Evolutionary conservation across 2,113 vertebrate species (phyloP), one percentile per base, ranked within the genome.

Genomic region (Ammodytes marinus): DNA sequence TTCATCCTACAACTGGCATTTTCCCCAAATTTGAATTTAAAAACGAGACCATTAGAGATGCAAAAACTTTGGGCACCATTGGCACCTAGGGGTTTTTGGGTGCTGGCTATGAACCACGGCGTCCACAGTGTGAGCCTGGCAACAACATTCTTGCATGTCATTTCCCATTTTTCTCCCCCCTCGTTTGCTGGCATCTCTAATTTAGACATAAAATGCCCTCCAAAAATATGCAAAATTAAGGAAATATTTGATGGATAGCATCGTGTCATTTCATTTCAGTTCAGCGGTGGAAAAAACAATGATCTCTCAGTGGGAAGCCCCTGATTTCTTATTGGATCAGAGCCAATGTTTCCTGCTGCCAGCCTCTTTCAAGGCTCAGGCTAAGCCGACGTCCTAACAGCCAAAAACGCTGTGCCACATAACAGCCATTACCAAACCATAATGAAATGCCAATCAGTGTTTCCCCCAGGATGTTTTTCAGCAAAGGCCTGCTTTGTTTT

Each of bases 391-490:
- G 13, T 54, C 59, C 59, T 52, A n/a, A 86, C 66, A 61, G 71
- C 79, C 75, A 59, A 80, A 88, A 42, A 46, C 75, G 60, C 70
- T 50, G 37, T 59, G 80, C 60, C 80, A 81, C 86, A 83, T 72
- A 71, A 80, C 19, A 66, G 63, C 61, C 64, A 66, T 66, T 74
- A 86, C 63, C 67, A 84, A 84, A 79, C 50, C 77, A 80, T 67
- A 72, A 89, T 84, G 78, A 92, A 80, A 84, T 76, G 50, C 27
- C 69, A 47, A 79, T 88, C 83, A 82, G 27, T 27, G 27, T 27
- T 27, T 27, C 27, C 27, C 27, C 27, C 27, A 27, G 27, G 27
- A 27, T 27, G 27, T 27, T 27, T 27, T 27, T 27, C 27, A 27
- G 84, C 69, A 53, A 69, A 52, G 40, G 35, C 1, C 39, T 72